Evolutionary conservation across 2,797 vertebrate genomes (phyloP), one percentile per base, ranked within the genome.

Genomic region (Channa striata): DNA sequence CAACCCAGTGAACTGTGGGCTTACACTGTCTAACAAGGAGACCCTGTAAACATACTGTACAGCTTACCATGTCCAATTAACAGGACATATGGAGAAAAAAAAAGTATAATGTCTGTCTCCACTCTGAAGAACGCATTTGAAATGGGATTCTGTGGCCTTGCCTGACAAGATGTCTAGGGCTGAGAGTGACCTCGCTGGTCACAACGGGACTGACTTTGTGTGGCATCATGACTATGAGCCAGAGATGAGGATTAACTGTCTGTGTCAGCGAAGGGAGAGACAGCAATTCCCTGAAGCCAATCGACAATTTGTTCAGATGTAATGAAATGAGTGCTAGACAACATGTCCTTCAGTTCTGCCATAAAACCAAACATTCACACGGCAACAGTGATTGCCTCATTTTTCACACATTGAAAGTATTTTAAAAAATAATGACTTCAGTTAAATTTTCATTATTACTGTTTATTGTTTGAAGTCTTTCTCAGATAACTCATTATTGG

Each of bases 201-300:
- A 57, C 52, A 59, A 56, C 72, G 68, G 4, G 21, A 33, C 75
- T 66, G 82, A 86, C 85, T 83, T 85, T 77, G 73, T 47, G 21
- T 70, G 48, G 86, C 81, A 68, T 86, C 84, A 72, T 72, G 80
- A 79, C 83, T 72, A 75, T 5, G 67, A 81, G 77, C 82, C 82
- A 77, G 63, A 78, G 73, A 78, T 64, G 77, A 83, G 81, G 85
- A 92, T 91, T 91, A 87, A 78, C 78, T 46, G 84, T 75, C 83
- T 79, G 74, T 80, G 71, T 76, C 77, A 68, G 72, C 33, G 0
- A 37, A 70, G 51, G 54, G 70, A 85, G 77, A 68, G 53, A 67
- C 60, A 13, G 69, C 64, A 54, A 47, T 73, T 74, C 70, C 74
- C 81, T 59, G 56, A 72, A 80, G 77, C 74, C 77, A 81, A 74